Base-by-base conservation (phyloP, 1,140 invertebrate genomes). In the Xylocopa sonorina region DNA sequence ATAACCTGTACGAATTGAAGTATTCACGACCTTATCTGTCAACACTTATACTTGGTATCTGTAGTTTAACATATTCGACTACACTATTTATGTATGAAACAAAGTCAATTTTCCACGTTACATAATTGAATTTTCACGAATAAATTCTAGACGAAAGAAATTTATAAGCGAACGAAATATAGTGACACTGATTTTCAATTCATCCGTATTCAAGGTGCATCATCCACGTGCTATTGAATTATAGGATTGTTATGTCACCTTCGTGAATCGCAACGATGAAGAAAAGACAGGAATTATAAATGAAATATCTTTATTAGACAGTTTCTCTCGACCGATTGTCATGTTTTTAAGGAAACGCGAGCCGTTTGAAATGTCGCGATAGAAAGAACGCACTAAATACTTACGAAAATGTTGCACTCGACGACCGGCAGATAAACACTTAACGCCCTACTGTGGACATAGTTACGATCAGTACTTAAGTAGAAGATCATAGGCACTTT, bases 161-260 rank as follows among this genome's bases (percentile, higher is more conserved):
- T n/a, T n/a, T n/a, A n/a, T n/a, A n/a, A n/a, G n/a, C n/a, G n/a
- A n/a, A n/a, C n/a, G n/a, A n/a, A n/a, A n/a, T n/a, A n/a, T n/a
- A n/a, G n/a, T n/a, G 38, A 38, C 38, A 38, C 38, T 38, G 9
- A 38, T 38, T 38, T 38, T 38, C 38, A 38, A 38, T 38, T 27
- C 0, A 12, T 57, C 74, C 58, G n/a, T 46, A 74, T 55, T 60
- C 41, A 55, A 32, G 12, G 58, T 63, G 12, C 14, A n/a, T 48
- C 43, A 57, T 21, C 60, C 72, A 80, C 71, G 62, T 80, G 72
- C 64, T 77, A 69, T 60, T 55, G 73, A 67, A 80, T 75, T 80
- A 55, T 50, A 43, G 43, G 46, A 75, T 75, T 27, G 48, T 55
- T 74, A 34, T 79, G 32, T 79, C 71, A 66, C 34, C 41, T 48